Percentiles rank a stretch among this genome's conserved stretches.
These are phyloP conservation scores for Arvicanthis niloticus DNA, from an alignment of 2,113 vertebrate genomes.

Conservation along the genomic window DNA sequence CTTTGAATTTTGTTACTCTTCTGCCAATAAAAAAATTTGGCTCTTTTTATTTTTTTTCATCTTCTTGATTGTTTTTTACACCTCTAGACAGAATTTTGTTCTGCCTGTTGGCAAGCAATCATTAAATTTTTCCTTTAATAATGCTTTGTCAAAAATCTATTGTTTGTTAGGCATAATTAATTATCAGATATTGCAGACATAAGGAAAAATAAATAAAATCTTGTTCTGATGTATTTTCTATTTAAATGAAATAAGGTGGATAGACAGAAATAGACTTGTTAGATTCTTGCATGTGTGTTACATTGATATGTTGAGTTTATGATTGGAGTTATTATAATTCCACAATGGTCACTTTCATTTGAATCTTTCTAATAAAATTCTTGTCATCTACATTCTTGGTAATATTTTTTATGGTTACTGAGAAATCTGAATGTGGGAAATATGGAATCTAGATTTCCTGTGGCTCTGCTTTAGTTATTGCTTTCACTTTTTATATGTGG, in stretches of 20 bases:
- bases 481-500: neutral
- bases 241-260: neutral
- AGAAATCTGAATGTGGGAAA: slow-evolving; percentile 26
- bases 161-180: slow-evolving; percentile 1
- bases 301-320: neutral
- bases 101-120: neutral
- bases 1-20: neutral
- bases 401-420: slow-evolving; percentile 42
- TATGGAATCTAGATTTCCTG: neutral
- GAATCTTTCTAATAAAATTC: neutral
- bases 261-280: slow-evolving; percentile 28
- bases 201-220: neutral
- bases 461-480: neutral
- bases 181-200: neutral
- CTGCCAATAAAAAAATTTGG: neutral
- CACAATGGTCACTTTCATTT: slow-evolving; percentile 8
- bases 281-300: neutral
- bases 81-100: neutral
- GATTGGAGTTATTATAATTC: neutral
- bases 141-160: slow-evolving; percentile 16
- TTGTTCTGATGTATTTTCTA: neutral
- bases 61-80: neutral
- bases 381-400: slow-evolving; percentile 18
- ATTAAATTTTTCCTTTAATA: slow-evolving; percentile 26
- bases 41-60: neutral